Evolutionary conservation across 2,797 vertebrate genomes (phyloP).

Genomic region (Manis pentadactyla): DNA sequence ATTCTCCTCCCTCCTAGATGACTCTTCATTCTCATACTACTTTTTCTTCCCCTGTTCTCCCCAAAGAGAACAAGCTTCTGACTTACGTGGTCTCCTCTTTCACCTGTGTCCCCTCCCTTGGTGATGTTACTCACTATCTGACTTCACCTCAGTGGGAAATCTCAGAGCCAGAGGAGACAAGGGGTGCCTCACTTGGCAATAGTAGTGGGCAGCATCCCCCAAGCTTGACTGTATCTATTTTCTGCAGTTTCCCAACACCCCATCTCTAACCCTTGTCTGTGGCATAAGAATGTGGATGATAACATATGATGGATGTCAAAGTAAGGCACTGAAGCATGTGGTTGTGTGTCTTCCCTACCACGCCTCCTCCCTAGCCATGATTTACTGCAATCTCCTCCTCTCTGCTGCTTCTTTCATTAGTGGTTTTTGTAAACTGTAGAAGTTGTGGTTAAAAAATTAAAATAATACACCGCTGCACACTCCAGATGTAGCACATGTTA

Average conservation of each 20-base stretch:
- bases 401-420: background rate
- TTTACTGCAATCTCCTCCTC: background rate
- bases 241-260: too few species aligned
- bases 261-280: too few species aligned
- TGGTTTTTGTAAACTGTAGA: background rate
- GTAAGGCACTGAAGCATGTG: background rate
- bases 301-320: accelerated
- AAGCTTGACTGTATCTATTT: too few species aligned
- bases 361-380: background rate
- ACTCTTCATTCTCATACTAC: background rate
- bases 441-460: background rate
- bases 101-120: background rate
- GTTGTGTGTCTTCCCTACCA: background rate
- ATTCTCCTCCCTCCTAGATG: background rate
- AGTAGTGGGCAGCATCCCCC: background rate
- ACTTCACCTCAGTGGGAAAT: background rate
- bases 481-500: background rate
- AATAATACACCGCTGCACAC: background rate
- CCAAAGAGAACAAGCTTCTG: background rate
- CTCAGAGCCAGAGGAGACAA: background rate
- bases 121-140: background rate
- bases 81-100: background rate
- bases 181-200: background rate
- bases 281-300: too few species aligned
- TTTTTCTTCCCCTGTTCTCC: too few species aligned